Percentiles rank a stretch among this genome's conserved stretches.
phyloP scores from a whole-genome alignment of 2,797 vertebrate species.

The Anolis apletophallus region DNA sequence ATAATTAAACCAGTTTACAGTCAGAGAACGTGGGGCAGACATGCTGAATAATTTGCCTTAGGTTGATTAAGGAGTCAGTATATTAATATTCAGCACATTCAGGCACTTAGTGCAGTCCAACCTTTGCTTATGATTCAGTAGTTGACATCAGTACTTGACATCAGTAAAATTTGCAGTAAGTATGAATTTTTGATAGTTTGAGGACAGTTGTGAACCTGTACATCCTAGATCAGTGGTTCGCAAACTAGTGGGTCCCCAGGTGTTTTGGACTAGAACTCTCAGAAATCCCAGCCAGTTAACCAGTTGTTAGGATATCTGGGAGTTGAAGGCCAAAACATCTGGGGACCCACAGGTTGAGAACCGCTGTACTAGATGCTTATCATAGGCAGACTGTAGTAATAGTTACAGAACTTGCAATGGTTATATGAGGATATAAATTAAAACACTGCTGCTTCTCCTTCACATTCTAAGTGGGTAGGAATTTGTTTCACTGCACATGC shows the following conservation, averaged over 20 bases:
- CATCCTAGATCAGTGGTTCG: background rate
- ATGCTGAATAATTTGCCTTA: background rate
- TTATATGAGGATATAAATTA: background rate
- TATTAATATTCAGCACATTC: background rate
- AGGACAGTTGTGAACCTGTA: background rate
- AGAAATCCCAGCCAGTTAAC: too few relatives aligned
- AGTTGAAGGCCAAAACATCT: too few relatives aligned
- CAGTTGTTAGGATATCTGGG: too few relatives aligned
- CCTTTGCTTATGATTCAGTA: background rate
- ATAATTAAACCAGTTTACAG: background rate
- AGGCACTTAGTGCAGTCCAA: background rate
- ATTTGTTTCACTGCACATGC: background rate
- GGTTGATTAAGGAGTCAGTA: background rate
- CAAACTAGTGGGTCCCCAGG: too few relatives aligned
- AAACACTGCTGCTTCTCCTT: background rate
- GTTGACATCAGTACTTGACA: background rate
- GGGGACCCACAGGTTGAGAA: too few relatives aligned
- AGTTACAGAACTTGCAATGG: background rate
- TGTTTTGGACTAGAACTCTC: too few relatives aligned
- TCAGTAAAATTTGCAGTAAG: background rate
- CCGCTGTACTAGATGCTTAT: too few relatives aligned
- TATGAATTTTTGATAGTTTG: background rate
- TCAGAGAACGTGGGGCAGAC: background rate
- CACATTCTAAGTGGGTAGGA: background rate
- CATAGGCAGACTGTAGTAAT: too few relatives aligned